These are phyloP conservation scores for Garrulus glandarius DNA, from an alignment of 2,797 vertebrate genomes.

Conservation along the genomic window DNA sequence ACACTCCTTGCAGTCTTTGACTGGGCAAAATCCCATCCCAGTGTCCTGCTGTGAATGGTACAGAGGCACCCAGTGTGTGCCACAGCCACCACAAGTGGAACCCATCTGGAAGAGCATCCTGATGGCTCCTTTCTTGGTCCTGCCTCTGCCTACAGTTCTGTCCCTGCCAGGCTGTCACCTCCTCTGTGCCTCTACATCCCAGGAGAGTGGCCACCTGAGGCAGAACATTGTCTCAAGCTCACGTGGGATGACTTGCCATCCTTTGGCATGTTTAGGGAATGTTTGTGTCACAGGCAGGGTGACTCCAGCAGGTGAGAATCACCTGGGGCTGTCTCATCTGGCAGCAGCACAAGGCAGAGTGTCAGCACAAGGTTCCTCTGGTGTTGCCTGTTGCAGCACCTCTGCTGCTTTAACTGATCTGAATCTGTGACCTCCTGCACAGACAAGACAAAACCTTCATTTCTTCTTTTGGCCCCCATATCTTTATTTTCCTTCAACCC, in stretches of 20 bases:
- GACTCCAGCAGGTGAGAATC: background rate
- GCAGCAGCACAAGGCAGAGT: background rate
- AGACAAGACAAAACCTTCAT: background rate
- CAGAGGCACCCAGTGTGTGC: background rate
- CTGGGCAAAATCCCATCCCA: background rate
- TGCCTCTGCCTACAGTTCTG: background rate
- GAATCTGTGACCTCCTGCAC: background rate
- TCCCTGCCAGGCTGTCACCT: too few species aligned
- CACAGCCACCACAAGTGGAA: background rate
- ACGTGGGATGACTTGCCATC: background rate
- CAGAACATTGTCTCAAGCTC: fast-evolving
- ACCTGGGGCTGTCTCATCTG: background rate
- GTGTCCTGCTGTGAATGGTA: background rate
- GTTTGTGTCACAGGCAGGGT: background rate
- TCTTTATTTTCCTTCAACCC: background rate
- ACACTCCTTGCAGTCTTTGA: background rate
- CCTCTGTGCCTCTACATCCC: background rate
- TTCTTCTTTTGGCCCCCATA: background rate
- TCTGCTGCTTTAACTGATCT: background rate
- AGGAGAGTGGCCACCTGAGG: background rate
- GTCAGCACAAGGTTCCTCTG: background rate
- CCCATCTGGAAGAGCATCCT: background rate
- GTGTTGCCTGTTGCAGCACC: background rate
- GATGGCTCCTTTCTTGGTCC: background rate
- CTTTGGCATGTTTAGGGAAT: background rate